These are phyloP conservation scores for Corvus cornix DNA, from an alignment of 2,113 vertebrate genomes.

Conservation along the genomic window DNA sequence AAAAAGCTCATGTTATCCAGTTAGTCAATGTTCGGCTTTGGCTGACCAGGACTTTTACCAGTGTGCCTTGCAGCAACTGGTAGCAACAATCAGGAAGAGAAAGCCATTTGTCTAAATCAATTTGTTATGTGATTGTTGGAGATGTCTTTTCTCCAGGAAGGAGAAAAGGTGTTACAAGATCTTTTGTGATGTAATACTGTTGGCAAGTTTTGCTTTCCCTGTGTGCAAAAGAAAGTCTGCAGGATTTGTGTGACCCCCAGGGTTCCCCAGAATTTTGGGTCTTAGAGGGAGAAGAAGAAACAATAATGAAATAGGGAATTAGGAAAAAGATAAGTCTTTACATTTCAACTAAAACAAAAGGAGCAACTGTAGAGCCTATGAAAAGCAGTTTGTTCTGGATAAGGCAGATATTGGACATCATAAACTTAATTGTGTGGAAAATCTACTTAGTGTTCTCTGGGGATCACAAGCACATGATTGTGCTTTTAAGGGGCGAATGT, in stretches of 20 bases:
- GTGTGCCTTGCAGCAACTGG: background rate
- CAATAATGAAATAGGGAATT: background rate
- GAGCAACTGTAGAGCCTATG: background rate
- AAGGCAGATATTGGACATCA: background rate
- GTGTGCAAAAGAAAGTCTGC: background rate
- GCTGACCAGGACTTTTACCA: background rate
- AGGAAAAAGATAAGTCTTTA: fast-evolving
- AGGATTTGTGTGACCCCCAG: background rate
- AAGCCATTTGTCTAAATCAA: background rate
- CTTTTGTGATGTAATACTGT: background rate
- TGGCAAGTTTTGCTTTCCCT: background rate
- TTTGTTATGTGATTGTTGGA: background rate
- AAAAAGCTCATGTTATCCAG: background rate
- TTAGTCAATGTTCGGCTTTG: background rate
- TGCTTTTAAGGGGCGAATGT: conserved; percentile 27
- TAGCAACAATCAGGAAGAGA: background rate
- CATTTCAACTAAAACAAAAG: background rate
- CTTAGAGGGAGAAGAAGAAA: background rate
- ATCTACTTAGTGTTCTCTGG: conserved; percentile 20
- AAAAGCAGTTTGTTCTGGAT: background rate
- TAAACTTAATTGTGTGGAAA: conserved; percentile 48
- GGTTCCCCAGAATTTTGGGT: background rate
- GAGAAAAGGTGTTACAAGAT: background rate
- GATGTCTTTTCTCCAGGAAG: background rate
- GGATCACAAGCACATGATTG: background rate